A percentile compares a stretch with the other conserved stretches of the same genome.
These are phyloP conservation scores for Premnoplex brunnescens DNA, from an alignment of 2,797 vertebrate genomes.

Conservation along the genomic window DNA sequence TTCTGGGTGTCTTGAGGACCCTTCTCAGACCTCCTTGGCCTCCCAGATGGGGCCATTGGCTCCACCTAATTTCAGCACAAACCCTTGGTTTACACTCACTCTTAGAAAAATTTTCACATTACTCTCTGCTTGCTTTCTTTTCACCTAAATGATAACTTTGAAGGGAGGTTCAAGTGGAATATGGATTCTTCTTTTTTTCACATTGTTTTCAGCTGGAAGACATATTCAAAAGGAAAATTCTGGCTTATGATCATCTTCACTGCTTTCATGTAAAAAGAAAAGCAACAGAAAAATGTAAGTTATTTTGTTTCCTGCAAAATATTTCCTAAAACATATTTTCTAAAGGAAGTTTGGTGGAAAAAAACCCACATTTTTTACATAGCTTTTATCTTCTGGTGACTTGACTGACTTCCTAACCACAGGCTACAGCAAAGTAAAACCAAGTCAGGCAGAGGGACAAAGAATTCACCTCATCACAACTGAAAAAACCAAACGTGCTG, in stretches of 20 bases:
- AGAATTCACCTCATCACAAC: fast-evolving
- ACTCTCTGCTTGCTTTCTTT: background rate
- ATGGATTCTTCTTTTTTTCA: background rate
- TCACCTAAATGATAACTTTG: background rate
- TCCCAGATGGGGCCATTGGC: background rate
- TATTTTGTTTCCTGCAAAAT: background rate
- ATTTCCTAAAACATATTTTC: background rate
- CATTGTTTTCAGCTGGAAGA: background rate
- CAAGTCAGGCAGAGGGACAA: background rate
- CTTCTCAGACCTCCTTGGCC: background rate
- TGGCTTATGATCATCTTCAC: background rate
- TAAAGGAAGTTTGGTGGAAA: background rate
- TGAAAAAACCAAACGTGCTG: fast-evolving
- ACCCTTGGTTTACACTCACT: background rate
- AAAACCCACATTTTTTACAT: background rate
- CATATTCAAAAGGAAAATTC: background rate
- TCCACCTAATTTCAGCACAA: background rate
- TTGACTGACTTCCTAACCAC: background rate
- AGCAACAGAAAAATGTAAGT: background rate
- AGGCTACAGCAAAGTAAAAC: background rate
- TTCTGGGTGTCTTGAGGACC: background rate
- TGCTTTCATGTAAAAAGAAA: background rate
- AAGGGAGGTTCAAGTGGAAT: background rate
- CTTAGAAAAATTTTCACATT: background rate
- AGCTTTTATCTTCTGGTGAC: background rate